These are phyloP conservation scores for Megatriorchis doriae DNA, from an alignment of 2,113 vertebrate species.

Conservation along the genomic window DNA sequence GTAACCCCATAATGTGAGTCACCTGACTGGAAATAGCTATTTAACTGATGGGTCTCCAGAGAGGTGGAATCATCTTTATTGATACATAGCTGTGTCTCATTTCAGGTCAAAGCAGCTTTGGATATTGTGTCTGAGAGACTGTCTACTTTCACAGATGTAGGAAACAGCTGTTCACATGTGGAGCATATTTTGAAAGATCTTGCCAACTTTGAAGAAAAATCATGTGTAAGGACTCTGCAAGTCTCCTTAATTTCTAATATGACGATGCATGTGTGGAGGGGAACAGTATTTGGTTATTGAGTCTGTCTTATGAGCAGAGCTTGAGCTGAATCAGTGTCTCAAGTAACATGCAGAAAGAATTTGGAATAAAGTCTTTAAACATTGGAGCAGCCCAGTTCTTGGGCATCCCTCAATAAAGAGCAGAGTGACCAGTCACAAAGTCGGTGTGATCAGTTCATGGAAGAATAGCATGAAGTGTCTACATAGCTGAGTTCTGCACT, in stretches of 20 bases:
- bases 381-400: neutral
- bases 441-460: fast-evolving
- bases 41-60: neutral
- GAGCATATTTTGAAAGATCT: slow-evolving; percentile 89
- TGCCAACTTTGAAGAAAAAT: slow-evolving; percentile 81
- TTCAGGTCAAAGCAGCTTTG: slow-evolving; percentile 76
- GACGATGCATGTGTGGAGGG: neutral
- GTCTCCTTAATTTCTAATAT: neutral
- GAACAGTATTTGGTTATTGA: neutral
- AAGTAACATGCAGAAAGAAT: neutral
- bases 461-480: neutral
- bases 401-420: neutral
- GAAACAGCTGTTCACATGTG: slow-evolving; percentile 87
- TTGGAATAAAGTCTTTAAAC: neutral
- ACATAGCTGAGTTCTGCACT: neutral
- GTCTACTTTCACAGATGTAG: slow-evolving; percentile 81
- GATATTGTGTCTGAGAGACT: slow-evolving; percentile 83
- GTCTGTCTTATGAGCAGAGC: neutral
- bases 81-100: neutral
- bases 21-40: neutral
- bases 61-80: neutral
- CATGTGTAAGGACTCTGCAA: slow-evolving; percentile 74
- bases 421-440: neutral
- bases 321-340: neutral
- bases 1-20: neutral